Percentiles rank a stretch among this genome's conserved stretches.
Conservation (phyloP, 2,113 vertebrate genomes). For the Strigops habroptila region DNA sequence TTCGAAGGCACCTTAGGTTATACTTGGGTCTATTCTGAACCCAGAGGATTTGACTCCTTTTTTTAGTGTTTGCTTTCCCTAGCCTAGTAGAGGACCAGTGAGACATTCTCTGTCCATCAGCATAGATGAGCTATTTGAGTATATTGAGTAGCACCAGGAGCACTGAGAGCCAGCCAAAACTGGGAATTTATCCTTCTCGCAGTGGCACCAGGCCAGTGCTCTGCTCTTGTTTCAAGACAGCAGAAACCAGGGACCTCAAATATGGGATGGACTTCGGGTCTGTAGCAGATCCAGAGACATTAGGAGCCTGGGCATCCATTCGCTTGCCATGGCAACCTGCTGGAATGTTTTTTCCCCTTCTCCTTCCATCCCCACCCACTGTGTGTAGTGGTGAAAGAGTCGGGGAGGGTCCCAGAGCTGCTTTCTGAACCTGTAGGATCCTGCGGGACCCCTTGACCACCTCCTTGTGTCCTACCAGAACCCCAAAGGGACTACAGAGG, state of each 20-base stretch:
- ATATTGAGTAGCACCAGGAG: not conserved
- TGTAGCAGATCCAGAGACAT: not conserved
- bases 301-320: not conserved
- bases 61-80: not conserved
- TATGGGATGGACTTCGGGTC: not conserved
- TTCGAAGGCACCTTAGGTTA: not conserved
- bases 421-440: not conserved
- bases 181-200: not conserved
- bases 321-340: not conserved
- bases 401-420: not conserved
- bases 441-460: not conserved
- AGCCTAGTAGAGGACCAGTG: not conserved
- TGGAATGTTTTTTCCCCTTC: not conserved
- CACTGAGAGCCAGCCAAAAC: not conserved
- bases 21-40: not conserved
- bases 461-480: not conserved
- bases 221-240: not conserved
- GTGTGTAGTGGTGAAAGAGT: not conserved
- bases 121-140: not conserved
- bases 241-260: not conserved
- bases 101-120: not conserved
- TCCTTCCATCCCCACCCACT: accelerated
- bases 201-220: not conserved
- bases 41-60: not conserved
- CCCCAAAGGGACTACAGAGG: not conserved